Conservation (phyloP, 2,113 vertebrate genomes). For the Aegithalos caudatus region DNA sequence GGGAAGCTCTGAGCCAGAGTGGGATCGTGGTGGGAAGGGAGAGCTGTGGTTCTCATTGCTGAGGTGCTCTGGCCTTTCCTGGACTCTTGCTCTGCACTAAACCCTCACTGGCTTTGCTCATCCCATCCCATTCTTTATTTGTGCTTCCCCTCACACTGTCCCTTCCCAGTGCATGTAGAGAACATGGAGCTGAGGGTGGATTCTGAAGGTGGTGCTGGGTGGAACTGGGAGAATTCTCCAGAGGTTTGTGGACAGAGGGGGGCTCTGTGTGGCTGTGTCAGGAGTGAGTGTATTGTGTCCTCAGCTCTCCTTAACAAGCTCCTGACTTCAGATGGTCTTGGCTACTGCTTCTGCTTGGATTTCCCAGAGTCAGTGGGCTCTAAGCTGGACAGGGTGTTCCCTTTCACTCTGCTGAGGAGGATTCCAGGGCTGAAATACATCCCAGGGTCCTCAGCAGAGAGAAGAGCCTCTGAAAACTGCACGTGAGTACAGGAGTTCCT, state of each 20-base stretch:
- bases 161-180: not conserved
- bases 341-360: conserved; percentile 76
- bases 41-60: fast-evolving
- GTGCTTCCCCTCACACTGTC: fast-evolving
- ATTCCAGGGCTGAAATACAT: conserved; percentile 73
- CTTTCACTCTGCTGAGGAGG: conserved; percentile 75
- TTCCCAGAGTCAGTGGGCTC: conserved; percentile 67
- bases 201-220: not conserved
- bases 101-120: not conserved
- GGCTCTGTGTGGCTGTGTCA: not conserved
- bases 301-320: conserved; percentile 52
- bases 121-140: not conserved
- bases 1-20: fast-evolving
- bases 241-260: not conserved
- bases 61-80: not conserved
- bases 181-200: fast-evolving
- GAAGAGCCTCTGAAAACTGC: conserved; percentile 66
- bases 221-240: not conserved
- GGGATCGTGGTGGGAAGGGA: fast-evolving
- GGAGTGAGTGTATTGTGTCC: not conserved
- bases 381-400: conserved; percentile 72
- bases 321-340: conserved; percentile 72
- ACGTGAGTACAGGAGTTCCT: conserved; percentile 62
- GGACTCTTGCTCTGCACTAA: not conserved
- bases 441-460: conserved; percentile 72